Evolutionary conservation across 2,113 vertebrate species (phyloP).

Genomic region (Rhinogobius similis): DNA sequence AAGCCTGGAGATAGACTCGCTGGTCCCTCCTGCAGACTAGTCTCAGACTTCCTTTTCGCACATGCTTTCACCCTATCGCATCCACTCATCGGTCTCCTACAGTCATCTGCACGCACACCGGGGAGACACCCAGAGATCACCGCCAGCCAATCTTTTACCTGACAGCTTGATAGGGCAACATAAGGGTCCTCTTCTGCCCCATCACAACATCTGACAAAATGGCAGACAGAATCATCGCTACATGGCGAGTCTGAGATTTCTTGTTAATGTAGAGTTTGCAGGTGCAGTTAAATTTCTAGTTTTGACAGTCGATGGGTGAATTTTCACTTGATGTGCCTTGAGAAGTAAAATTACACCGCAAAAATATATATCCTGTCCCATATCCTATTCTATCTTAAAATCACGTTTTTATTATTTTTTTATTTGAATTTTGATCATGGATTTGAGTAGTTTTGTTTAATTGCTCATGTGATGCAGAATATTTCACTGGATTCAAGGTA

Average conservation of each 20-base stretch:
- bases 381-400: too few species aligned
- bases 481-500: too few species aligned
- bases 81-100: conserved; percentile 37
- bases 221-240: conserved; percentile 20
- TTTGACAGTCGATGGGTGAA: too few species aligned
- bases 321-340: too few species aligned
- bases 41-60: neutral
- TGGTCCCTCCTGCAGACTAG: conserved; percentile 9
- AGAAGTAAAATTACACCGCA: too few species aligned
- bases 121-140: conserved; percentile 13
- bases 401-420: too few species aligned
- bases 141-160: conserved; percentile 37
- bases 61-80: conserved; percentile 22
- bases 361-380: too few species aligned
- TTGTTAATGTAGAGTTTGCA: neutral
- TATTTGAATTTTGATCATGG: too few species aligned
- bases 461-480: too few species aligned
- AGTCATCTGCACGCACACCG: conserved; percentile 20
- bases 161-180: conserved; percentile 47
- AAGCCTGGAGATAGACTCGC: conserved; percentile 24
- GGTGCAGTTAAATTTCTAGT: neutral
- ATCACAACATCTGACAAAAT: conserved; percentile 39
- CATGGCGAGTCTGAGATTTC: neutral
- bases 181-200: conserved; percentile 27
- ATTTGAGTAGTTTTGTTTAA: too few species aligned